Base-by-base conservation (phyloP, 2,888 invertebrate genomes). In the Phengaris arion region DNA sequence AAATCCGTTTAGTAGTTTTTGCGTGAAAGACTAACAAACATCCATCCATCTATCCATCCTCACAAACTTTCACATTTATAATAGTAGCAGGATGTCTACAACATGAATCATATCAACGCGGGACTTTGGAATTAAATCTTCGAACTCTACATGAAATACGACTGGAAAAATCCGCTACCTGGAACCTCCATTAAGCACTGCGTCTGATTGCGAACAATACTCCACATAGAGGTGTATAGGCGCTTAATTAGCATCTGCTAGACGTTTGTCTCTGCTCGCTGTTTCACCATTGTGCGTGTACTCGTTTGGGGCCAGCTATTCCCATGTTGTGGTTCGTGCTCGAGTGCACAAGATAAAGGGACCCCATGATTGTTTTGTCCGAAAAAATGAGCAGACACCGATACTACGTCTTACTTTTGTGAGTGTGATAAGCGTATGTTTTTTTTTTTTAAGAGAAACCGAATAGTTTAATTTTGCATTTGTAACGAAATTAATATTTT, bases 261-360 rank as follows among this genome's bases (percentile, higher is more conserved):
- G 48, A 35, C 72, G 15, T 54, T 72, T 72, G 72, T 54, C 13
- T 72, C 15, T 72, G 69, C 54, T 12, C 35, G 72, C 54, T 35
- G 35, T 35, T 35, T 2, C 35, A 7, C 13, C 68, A 48, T 15
- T 22, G 52, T 72, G 2, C 35, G 69, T 48, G 72, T 35, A 35
- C 45, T 35, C 22, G 7, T 52, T 51, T 35, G 72, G 72, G 72
- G 51, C 6, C 72, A 10, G 22, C 48, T 75, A 46, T 70, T 70
- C 69, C 70, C 59, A 51, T 75, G 69, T 75, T 75, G 69, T 57
- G 75, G 75, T 59, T 51, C 51, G 22, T 48, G 70, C 70, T 52
- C 46, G 57, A 75, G 13, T 57, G 75, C 75, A 8, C 69, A 68
- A 68, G 68, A 54, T 15, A 48, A 48, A 75, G 55, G 70, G 75